A percentile compares a stretch with the other conserved stretches of the same genome.
Conservation (phyloP, 2,888 invertebrate species). For the Hermaeophaga mercurialis region DNA sequence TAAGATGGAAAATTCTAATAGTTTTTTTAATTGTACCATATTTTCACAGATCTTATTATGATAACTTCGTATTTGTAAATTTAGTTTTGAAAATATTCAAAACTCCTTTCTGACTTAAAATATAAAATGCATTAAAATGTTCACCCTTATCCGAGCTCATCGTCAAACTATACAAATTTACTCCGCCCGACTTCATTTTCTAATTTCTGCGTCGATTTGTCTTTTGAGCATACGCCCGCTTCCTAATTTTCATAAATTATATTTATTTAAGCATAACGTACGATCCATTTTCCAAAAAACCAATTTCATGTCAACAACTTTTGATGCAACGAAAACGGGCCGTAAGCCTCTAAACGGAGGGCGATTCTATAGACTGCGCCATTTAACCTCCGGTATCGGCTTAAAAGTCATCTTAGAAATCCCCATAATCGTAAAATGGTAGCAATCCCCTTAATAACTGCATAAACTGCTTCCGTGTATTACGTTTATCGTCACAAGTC, state of each 20-base stretch:
- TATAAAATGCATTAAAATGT: too few species aligned
- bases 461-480: constrained; percentile 5
- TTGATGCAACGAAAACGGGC: background rate
- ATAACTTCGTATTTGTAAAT: too few species aligned
- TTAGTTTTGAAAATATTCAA: too few species aligned
- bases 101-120: too few species aligned
- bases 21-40: too few species aligned
- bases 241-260: background rate
- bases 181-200: too few species aligned
- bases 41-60: too few species aligned
- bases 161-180: too few species aligned
- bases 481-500: background rate
- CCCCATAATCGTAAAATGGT: constrained; percentile 7
- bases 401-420: constrained; percentile 5
- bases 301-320: constrained; percentile 11
- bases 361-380: constrained; percentile 8
- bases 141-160: too few species aligned
- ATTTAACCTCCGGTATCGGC: constrained; percentile 9
- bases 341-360: background rate
- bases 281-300: constrained; percentile 1
- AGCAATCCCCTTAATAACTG: constrained; percentile 10
- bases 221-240: too few species aligned
- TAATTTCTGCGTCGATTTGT: too few species aligned
- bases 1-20: too few species aligned
- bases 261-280: background rate